A percentile compares a stretch with the other conserved stretches of the same genome.
Evolutionary conservation across 2,888 invertebrate genomes (phyloP).

Genomic region (Zootermopsis nevadensis): DNA sequence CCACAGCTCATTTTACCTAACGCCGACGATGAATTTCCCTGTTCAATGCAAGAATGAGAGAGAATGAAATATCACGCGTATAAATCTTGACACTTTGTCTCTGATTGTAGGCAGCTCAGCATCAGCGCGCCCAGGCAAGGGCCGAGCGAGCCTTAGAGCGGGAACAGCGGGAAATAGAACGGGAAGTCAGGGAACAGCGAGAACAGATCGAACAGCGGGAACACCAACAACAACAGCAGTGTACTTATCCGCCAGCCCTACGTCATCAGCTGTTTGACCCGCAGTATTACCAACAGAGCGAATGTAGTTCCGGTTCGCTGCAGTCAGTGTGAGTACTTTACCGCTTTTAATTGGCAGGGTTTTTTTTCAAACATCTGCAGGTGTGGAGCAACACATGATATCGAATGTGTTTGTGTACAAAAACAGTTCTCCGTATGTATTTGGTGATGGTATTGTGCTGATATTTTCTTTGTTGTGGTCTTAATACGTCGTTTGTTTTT

Average conservation of each 20-base stretch:
- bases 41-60: too few species aligned
- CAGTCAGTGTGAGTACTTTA: slow-evolving; percentile 66
- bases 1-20: too few species aligned
- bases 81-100: not conserved
- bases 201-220: slow-evolving; percentile 67
- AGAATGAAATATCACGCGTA: too few species aligned
- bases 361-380: too few species aligned
- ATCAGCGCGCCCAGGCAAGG: slow-evolving; percentile 54
- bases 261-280: not conserved
- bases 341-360: too few species aligned
- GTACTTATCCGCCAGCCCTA: slow-evolving; percentile 2
- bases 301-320: slow-evolving; percentile 72
- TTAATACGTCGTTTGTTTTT: too few species aligned
- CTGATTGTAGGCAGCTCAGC: slow-evolving; percentile 51
- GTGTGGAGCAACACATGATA: too few species aligned
- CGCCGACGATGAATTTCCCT: too few species aligned
- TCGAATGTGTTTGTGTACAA: too few species aligned
- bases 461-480: too few species aligned
- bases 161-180: slow-evolving; percentile 65
- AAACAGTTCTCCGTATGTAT: too few species aligned
- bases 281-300: slow-evolving; percentile 56
- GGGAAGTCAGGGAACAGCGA: slow-evolving; percentile 68
- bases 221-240: slow-evolving; percentile 65
- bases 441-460: too few species aligned
- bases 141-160: slow-evolving; percentile 55